Evolutionary conservation across 2,888 invertebrate genomes (phyloP).

Genomic region (Gymnoscelis rufifasciata): DNA sequence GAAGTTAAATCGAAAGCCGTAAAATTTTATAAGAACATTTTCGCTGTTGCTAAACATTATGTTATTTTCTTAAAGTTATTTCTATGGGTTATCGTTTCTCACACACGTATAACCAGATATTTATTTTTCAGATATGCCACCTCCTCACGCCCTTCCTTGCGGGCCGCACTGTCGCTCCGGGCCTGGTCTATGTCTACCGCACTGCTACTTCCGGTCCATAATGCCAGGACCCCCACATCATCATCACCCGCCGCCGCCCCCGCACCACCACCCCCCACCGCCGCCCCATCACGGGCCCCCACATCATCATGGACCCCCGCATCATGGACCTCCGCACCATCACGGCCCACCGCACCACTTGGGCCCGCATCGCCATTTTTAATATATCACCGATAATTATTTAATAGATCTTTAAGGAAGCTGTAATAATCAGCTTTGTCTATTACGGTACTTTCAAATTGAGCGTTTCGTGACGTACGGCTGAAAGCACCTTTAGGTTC

Average conservation of each 20-base stretch:
- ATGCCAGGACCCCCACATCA: conserved; percentile 20
- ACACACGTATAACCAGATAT: neutral
- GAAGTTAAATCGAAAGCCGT: too few species aligned
- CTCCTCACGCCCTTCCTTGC: conserved; percentile 53
- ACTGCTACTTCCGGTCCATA: conserved; percentile 42
- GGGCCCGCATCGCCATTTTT: conserved; percentile 14
- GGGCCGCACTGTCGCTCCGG: conserved; percentile 54
- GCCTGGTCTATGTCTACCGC: conserved; percentile 41
- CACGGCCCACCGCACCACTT: conserved; percentile 11
- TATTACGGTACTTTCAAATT: too few species aligned
- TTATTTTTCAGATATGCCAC: conserved; percentile 45
- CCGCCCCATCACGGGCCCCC: conserved; percentile 26
- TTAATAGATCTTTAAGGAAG: too few species aligned
- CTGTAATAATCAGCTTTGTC: too few species aligned
- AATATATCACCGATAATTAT: neutral
- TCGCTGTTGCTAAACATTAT: too few species aligned
- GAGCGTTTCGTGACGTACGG: too few species aligned
- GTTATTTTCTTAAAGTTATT: too few species aligned
- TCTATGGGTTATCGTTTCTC: too few species aligned
- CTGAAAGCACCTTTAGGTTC: too few species aligned
- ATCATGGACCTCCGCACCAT: conserved; percentile 15
- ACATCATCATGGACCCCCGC: neutral
- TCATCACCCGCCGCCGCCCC: conserved; percentile 27
- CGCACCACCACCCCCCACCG: conserved; percentile 22
- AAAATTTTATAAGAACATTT: too few species aligned